Evolutionary conservation across 2,888 invertebrate genomes (phyloP), one percentile per base, ranked within the genome.

Genomic region (Pterostichus niger): DNA sequence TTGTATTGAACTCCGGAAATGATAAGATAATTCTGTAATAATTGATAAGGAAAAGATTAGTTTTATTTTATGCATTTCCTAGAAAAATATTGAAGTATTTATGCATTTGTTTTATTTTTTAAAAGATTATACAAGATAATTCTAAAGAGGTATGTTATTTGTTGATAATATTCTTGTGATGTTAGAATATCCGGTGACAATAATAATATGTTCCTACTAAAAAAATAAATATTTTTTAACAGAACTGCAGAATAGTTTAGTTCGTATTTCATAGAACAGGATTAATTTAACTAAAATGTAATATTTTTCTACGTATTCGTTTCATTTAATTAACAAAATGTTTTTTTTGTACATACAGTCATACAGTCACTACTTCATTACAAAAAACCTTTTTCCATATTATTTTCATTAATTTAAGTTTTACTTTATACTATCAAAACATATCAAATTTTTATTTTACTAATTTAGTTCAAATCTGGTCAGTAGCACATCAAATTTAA

Each of bases 91-190:
- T 49, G 0, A 49, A 3, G 49, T 49, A 49, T 49, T 49, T 49
- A 10, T 49, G 13, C n/a, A 49, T 49, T 49, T 49, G 49, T 49
- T 49, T 49, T 49, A 10, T 49, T 49, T 49, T 49, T 49, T 6
- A 49, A 49, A 49, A 49, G 49, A 49, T 49, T 13, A 11, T 49
- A 5, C n/a, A 49, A 49, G 49, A 49, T 49, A 49, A n/a, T 49
- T n/a, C 49, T 9, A 49, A 0, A 49, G 49, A 49, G n/a, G 49
- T 49, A 49, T 49, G 49, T 49, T 11, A 49, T 13, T 6, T 40
- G 40, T 40, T 40, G 9, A 9, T 40, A 49, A 49, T 40, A 9
- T 40, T 9, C 11, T 9, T n/a, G 49, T 49, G 49, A 49, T 49
- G 6, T 49, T n/a, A 10, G n/a, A 49, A 49, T 11, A 13, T 49